phyloP scores from a whole-genome alignment of 2,797 vertebrate genomes.

The Helicolenus hilgendorfi region DNA sequence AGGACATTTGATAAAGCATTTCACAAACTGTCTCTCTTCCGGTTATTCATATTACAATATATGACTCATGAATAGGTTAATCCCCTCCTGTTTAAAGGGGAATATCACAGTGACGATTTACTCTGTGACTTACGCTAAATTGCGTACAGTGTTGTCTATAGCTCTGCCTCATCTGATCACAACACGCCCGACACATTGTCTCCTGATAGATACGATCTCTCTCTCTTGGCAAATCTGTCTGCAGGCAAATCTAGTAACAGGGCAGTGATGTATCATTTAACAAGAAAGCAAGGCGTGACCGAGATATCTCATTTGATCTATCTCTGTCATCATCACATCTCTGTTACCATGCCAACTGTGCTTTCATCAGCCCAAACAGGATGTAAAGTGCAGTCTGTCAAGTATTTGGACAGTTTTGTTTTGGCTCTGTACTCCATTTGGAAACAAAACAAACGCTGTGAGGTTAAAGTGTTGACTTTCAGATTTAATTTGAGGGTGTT shows the following conservation, averaged over 20 bases:
- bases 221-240: not conserved
- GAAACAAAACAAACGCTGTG: not conserved
- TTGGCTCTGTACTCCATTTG: not conserved
- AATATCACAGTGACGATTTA: slow-evolving; percentile 4
- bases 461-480: not conserved
- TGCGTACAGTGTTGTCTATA: slow-evolving; percentile 11
- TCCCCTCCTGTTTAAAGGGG: not conserved
- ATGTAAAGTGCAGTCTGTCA: not conserved
- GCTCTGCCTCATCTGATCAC: slow-evolving; percentile 52
- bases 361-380: slow-evolving; percentile 53
- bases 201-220: not conserved
- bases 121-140: not conserved
- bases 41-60: not conserved
- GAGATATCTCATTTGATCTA: slow-evolving; percentile 18
- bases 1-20: not conserved
- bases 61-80: not conserved
- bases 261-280: slow-evolving; percentile 42
- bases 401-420: not conserved
- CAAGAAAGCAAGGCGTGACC: slow-evolving; percentile 18
- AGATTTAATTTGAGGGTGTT: not conserved
- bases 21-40: not conserved
- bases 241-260: not conserved
- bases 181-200: slow-evolving; percentile 17
- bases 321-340: slow-evolving; percentile 22
- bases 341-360: slow-evolving; percentile 23